These are phyloP conservation scores for Hypanus sabinus DNA, from an alignment of 2,113 vertebrate species.

Conservation along the genomic window DNA sequence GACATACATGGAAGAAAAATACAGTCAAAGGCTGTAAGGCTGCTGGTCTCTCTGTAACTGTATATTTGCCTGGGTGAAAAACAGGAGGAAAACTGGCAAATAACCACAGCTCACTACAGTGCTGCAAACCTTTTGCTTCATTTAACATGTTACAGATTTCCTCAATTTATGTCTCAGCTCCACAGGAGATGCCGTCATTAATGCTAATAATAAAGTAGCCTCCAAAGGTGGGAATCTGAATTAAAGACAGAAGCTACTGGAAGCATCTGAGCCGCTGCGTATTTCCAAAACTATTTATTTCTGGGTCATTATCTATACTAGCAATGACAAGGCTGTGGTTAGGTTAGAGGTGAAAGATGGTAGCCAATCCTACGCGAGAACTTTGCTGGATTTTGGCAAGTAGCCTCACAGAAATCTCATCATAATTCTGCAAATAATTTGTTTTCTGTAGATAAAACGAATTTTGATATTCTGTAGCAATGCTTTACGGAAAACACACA, in stretches of 20 bases:
- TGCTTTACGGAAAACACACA: not conserved
- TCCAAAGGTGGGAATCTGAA: not conserved
- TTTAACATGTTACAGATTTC: constrained; percentile 4
- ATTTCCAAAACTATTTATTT: not conserved
- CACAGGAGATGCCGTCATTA: not conserved
- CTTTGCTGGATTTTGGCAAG: not conserved
- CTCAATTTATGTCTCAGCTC: not conserved
- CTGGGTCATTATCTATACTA: not conserved
- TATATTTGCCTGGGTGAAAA: not conserved
- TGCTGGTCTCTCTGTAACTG: not conserved
- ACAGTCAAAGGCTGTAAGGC: not conserved
- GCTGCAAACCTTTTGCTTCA: not conserved
- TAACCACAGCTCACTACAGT: not conserved
- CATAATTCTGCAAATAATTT: not conserved
- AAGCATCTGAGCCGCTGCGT: not conserved
- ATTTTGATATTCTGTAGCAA: not conserved
- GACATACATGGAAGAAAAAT: not conserved
- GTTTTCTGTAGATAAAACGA: not conserved
- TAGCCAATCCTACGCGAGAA: not conserved
- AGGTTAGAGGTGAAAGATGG: not conserved
- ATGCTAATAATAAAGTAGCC: not conserved
- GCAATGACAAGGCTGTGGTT: not conserved
- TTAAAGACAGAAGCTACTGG: not conserved
- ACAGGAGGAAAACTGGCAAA: not conserved
- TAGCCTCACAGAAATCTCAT: not conserved